These are phyloP conservation scores for Parelbella ahira DNA, from an alignment of 2,888 invertebrate species.

Conservation along the genomic window DNA sequence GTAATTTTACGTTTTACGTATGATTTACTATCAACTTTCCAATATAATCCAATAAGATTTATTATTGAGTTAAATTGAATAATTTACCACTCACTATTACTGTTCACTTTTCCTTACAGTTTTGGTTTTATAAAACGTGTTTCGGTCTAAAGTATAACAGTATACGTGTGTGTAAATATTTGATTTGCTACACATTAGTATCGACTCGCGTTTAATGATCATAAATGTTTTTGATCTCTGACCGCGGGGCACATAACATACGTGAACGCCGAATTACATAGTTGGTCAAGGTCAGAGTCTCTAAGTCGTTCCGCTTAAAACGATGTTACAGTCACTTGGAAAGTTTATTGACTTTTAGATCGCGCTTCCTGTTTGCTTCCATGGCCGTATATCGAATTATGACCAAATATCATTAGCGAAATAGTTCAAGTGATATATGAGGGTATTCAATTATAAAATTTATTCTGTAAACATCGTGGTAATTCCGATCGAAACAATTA, in stretches of 20 bases:
- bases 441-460: conserved; percentile 28
- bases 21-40: too few species aligned
- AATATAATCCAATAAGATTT: too few species aligned
- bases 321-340: conserved; percentile 9
- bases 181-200: conserved; percentile 31
- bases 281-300: conserved; percentile 52
- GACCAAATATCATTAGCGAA: conserved; percentile 9
- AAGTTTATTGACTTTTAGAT: conserved; percentile 25
- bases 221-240: conserved; percentile 62
- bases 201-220: conserved; percentile 49
- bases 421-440: conserved; percentile 31
- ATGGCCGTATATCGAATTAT: conserved; percentile 7
- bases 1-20: too few species aligned
- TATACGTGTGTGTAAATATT: too few species aligned
- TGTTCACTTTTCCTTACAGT: too few species aligned
- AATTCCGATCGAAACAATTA: conserved; percentile 32
- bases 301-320: conserved; percentile 8
- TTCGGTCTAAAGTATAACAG: too few species aligned
- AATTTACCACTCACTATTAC: too few species aligned
- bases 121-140: too few species aligned
- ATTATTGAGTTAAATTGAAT: too few species aligned
- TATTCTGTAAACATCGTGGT: conserved; percentile 18
- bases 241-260: conserved; percentile 34
- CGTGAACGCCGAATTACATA: conserved; percentile 35
- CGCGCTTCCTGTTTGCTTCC: conserved; percentile 18